Percentiles rank a stretch among this genome's conserved stretches.
Evolutionary conservation across 2,888 invertebrate genomes (phyloP).

Genomic region (Crocallis elinguaria): DNA sequence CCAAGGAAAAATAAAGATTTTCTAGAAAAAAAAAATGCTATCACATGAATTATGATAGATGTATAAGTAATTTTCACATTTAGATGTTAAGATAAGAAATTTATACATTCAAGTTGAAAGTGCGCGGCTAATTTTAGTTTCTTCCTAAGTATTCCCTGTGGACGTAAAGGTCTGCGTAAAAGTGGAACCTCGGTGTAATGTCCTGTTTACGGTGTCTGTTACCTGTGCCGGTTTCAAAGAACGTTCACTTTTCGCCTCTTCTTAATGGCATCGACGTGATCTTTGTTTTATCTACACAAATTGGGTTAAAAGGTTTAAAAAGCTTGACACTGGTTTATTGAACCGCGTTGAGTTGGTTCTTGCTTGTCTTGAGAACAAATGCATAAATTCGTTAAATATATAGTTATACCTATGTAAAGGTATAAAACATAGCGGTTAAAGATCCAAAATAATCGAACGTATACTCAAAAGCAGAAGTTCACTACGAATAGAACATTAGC

Average conservation of each 20-base stretch:
- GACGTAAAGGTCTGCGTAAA: background rate
- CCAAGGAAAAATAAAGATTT: no score
- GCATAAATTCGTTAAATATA: no score
- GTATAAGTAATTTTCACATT: no score
- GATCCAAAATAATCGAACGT: no score
- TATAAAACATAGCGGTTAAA: no score
- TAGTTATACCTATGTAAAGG: no score
- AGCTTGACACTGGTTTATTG: conserved; percentile 2
- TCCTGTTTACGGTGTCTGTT: conserved; percentile 30
- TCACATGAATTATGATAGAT: no score
- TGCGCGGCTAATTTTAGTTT: background rate
- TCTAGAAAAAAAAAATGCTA: no score
- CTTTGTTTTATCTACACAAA: conserved; percentile 20
- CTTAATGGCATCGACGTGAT: conserved; percentile 24
- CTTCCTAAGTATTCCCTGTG: background rate
- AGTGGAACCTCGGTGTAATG: conserved; percentile 9
- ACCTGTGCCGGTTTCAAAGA: conserved; percentile 33
- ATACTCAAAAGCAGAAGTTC: background rate
- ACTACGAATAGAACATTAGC: background rate
- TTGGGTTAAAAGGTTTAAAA: conserved; percentile 22
- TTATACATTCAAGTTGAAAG: no score
- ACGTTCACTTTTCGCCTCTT: conserved; percentile 33
- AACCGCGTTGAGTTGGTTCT: no score
- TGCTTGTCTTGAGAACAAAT: no score
- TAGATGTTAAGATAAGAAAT: no score